These are phyloP conservation scores for Prunella strophiata DNA, from an alignment of 2,797 vertebrate genomes.

Conservation along the genomic window DNA sequence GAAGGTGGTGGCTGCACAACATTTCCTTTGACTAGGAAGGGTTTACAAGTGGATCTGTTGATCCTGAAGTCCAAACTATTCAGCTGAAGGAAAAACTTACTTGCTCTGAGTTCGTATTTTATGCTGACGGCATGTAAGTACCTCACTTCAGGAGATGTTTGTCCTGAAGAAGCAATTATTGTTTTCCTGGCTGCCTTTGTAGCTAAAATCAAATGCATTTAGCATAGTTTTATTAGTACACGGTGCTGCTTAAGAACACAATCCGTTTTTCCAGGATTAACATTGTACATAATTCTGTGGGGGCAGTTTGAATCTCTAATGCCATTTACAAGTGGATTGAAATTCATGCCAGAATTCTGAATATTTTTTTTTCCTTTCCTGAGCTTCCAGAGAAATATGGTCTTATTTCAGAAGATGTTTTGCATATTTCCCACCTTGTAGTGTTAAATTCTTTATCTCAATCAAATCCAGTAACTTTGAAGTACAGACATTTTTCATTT, in stretches of 20 bases:
- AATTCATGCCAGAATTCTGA: slow-evolving; percentile 12
- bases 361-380: neutral
- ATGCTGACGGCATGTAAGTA: slow-evolving; percentile 57
- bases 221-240: slow-evolving; percentile 26
- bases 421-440: neutral
- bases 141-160: neutral
- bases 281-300: neutral
- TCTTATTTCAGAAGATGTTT: neutral
- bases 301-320: slow-evolving; percentile 9
- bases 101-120: slow-evolving; percentile 16
- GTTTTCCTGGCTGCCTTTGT: neutral
- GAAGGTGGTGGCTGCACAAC: slow-evolving; percentile 23
- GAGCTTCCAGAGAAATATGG: neutral
- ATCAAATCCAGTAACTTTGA: neutral
- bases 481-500: neutral
- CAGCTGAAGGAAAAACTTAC: slow-evolving; percentile 40
- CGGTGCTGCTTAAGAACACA: slow-evolving; percentile 41
- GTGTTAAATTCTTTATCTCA: neutral
- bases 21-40: neutral
- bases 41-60: slow-evolving; percentile 36
- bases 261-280: slow-evolving; percentile 60
- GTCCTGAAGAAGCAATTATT: slow-evolving; percentile 7
- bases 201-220: slow-evolving; percentile 38
- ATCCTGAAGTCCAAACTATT: slow-evolving; percentile 32
- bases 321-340: neutral